Evolutionary conservation across 1,140 invertebrate species (phyloP).

Genomic region (Atopsyche davidsoni): DNA sequence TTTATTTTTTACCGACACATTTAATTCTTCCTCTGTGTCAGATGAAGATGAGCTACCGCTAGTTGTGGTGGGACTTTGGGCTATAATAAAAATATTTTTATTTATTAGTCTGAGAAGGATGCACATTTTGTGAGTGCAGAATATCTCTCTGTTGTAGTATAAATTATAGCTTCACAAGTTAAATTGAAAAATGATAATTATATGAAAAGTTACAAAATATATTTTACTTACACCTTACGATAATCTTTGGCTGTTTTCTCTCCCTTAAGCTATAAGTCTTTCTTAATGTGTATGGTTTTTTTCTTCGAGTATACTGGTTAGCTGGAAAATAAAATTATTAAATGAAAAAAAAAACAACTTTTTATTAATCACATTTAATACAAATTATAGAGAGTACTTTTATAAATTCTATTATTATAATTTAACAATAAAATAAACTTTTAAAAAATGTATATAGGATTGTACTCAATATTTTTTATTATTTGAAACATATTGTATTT

Average conservation of each 20-base stretch:
- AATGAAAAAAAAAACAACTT: constrained; percentile 9
- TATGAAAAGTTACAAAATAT: too few species aligned
- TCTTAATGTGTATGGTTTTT: constrained; percentile 34
- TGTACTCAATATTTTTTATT: background rate
- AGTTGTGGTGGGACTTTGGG: constrained; percentile 42
- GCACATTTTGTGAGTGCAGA: too few species aligned
- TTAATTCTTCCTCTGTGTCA: constrained; percentile 45
- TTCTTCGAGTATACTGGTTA: constrained; percentile 22
- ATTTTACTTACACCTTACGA: constrained; percentile 28
- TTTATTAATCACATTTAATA: background rate
- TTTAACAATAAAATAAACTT: background rate
- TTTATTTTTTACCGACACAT: constrained; percentile 49
- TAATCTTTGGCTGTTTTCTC: constrained; percentile 44
- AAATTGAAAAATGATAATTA: too few species aligned
- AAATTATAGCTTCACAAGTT: too few species aligned
- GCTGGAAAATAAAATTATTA: too few species aligned
- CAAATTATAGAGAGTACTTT: background rate
- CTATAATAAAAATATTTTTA: constrained; percentile 32
- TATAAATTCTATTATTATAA: background rate
- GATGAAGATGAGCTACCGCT: constrained; percentile 40
- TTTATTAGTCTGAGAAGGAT: constrained; percentile 9
- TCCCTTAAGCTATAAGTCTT: constrained; percentile 47
- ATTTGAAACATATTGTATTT: background rate
- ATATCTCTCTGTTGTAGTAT: too few species aligned
- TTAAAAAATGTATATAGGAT: background rate